Percentiles rank a stretch among this genome's conserved stretches.
phyloP scores from a whole-genome alignment of 2,888 invertebrate species.

The Drosophila quinaria region DNA sequence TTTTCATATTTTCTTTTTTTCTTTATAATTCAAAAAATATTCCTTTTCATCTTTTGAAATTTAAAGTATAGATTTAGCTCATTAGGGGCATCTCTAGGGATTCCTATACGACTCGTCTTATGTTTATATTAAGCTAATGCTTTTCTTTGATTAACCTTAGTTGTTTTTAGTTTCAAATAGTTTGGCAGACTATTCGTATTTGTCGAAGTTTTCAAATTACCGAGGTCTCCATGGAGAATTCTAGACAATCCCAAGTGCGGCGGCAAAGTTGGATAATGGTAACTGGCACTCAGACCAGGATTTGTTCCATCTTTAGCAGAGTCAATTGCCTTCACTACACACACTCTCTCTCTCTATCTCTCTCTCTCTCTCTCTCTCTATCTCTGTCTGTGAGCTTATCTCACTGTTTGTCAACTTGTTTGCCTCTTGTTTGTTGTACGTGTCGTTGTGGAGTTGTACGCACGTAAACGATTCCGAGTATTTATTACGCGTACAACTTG shows the following conservation, averaged over 20 bases:
- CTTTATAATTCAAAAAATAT: too few relatives aligned
- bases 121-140: constrained; percentile 21
- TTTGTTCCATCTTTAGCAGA: constrained; percentile 4
- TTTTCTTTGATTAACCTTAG: constrained; percentile 7
- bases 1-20: too few relatives aligned
- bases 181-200: constrained; percentile 5
- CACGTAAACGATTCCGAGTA: constrained; percentile 80
- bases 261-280: constrained; percentile 62
- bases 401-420: constrained; percentile 41
- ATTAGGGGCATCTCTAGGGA: neutral
- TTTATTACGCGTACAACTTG: constrained; percentile 83
- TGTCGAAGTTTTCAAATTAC: constrained; percentile 52
- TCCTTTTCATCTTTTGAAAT: neutral
- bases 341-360: constrained; percentile 9
- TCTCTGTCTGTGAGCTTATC: constrained; percentile 11
- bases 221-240: constrained; percentile 32
- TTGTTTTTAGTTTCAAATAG: constrained; percentile 5
- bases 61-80: neutral
- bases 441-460: constrained; percentile 72
- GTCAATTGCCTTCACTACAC: constrained; percentile 48
- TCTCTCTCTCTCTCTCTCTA: neutral
- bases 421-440: constrained; percentile 68
- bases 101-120: neutral
- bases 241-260: constrained; percentile 43
- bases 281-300: constrained; percentile 19